Base-by-base conservation (phyloP, 2,888 invertebrate genomes). In the Callosobruchus maculatus region DNA sequence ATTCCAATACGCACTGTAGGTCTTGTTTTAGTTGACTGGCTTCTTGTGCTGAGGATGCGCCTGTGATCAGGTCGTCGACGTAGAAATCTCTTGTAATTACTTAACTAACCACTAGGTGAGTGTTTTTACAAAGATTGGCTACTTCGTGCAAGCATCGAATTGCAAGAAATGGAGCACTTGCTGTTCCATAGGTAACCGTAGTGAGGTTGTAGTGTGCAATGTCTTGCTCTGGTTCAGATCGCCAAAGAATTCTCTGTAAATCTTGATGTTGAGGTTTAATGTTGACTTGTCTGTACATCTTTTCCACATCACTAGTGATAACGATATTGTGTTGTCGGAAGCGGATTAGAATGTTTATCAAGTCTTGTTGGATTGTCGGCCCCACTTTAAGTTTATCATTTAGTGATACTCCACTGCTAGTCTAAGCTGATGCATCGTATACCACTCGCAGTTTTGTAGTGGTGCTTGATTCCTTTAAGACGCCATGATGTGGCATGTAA, bases 401-500 rank as follows among this genome's bases (percentile, higher is more conserved):
- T 0, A 79, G 71, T 13, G 78, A 78, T 22, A 70, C 9, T 20
- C 79, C 76, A 1, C 68, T 73, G 70, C 72, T 74, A 4, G 76
- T 71, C 68, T 71, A 74, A 22, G 74, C 70, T 21, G 73, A 73
- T 0, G 70, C 73, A 30, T 73, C 75, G 67, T 71, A 75, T 5
- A 75, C 75, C 2, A 75, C 76, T 70, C 78, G 67, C 20, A 77
- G 26, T 72, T 78, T 76, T 0, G 75, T 76, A 18, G 77, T 77
- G 9, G 66, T 31, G 30, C 75, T 75, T 9, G 72, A 72, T 20
- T 77, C 76, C 21, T 77, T 75, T 20, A 78, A 31, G 22, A 80
- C 77, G 13, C 74, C 74, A 70, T 80, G 80, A 67, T 80, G n/a
- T n/a, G n/a, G n/a, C n/a, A 77, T 49, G 73, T 71, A 76, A 70